phyloP scores from a whole-genome alignment of 2,797 vertebrate species.

The Limnodromus scolopaceus region DNA sequence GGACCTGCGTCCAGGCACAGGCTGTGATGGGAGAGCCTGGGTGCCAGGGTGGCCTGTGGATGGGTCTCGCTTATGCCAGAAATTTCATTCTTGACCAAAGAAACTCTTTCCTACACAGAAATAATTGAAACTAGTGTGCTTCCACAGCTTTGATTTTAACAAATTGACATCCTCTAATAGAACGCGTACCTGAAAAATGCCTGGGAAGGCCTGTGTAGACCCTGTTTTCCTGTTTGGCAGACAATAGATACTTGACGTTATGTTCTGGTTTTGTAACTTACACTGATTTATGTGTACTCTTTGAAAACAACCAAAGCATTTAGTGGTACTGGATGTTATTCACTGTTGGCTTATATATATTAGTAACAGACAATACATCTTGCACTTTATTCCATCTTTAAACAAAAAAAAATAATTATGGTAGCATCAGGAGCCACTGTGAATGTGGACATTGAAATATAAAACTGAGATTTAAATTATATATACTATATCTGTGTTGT shows the following conservation, averaged over 20 bases:
- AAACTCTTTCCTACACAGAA: background rate
- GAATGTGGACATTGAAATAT: background rate
- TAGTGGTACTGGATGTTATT: background rate
- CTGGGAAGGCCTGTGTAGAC: background rate
- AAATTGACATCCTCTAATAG: background rate
- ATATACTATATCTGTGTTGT: accelerated
- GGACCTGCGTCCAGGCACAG: background rate
- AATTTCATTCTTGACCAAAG: background rate
- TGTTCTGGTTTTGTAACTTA: background rate
- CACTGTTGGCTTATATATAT: background rate
- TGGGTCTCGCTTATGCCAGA: background rate
- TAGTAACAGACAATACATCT: background rate
- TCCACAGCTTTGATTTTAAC: background rate
- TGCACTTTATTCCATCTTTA: background rate
- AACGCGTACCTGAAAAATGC: background rate
- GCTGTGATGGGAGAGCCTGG: background rate
- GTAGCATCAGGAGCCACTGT: background rate
- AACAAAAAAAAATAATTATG: background rate
- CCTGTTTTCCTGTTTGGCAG: background rate
- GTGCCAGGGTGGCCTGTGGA: accelerated
- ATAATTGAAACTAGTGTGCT: background rate
- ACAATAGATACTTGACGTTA: background rate
- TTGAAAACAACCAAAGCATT: background rate
- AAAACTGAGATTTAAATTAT: background rate
- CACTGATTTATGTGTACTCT: background rate